Base-by-base conservation (phyloP, 2,888 invertebrate genomes). In the Chymomyza amoena region DNA sequence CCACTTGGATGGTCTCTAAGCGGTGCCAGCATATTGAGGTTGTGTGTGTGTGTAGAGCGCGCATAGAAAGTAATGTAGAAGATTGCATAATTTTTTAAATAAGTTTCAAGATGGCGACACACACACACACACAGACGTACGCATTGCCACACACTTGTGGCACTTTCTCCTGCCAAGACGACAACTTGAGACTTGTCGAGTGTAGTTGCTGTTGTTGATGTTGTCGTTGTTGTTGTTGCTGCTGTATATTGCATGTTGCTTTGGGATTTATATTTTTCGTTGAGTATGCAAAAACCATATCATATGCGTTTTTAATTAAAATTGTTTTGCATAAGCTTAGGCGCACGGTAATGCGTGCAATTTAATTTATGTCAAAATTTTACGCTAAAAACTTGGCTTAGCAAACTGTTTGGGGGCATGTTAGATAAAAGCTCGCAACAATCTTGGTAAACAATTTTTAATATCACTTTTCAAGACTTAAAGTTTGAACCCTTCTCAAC, bases 21-120 rank as follows among this genome's bases (percentile, higher is more conserved):
- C 61, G 65, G 25, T 32, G n/a, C n/a, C n/a, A n/a, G n/a, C 25
- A 25, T 20, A 59, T 15, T 16, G 20, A 57, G 13, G 13, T 50
- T 65, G 59, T 16, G 36, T 7, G 25, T 18, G 18, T 61, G 32
- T 32, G 5, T 32, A 56, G 39, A 32, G 63, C 62, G 50, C 39
- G 50, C 39, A 45, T 45, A 66, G 68, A 56, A 66, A 61, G 64
- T 70, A 18, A 45, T 15, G 64, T 56, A 71, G 73, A 50, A 66
- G 78, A 76, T 82, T 87, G 80, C 73, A 81, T 85, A 87, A 87
- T 84, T 86, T 79, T 80, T 84, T 76, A 78, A 83, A 81, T 78
- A 84, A 81, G 20, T 25, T 65, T 39, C n/a, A 32, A 32, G 39
- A 45, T 56, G 36, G 39, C 45, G 45, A 20, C 15, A 62, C 45